These are phyloP conservation scores for Sminthurinus aureus DNA, from an alignment of 2,888 invertebrate species.

Conservation along the genomic window DNA sequence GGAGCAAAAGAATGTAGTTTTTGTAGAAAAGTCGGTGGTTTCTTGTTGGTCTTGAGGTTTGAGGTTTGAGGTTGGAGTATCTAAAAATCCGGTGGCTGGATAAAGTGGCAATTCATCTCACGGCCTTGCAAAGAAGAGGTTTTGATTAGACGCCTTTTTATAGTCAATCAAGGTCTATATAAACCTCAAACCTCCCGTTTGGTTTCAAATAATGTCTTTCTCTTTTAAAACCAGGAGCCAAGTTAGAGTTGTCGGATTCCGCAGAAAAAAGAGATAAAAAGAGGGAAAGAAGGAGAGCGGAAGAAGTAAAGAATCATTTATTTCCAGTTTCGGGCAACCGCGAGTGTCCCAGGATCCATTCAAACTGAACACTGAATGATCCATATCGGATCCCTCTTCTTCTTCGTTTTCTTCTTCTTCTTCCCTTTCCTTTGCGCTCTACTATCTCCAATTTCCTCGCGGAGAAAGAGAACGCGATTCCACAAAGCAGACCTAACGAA, in stretches of 20 bases:
- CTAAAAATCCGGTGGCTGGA: not conserved
- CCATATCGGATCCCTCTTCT: slow-evolving; percentile 19
- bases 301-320: slow-evolving; percentile 32
- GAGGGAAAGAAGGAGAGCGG: not conserved
- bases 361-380: slow-evolving; percentile 21
- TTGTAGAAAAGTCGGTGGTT: too few relatives aligned
- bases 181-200: slow-evolving; percentile 2
- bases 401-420: not conserved
- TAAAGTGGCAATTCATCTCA: slow-evolving; percentile 39
- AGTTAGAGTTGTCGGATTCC: not conserved
- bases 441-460: not conserved
- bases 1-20: too few relatives aligned
- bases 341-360: not conserved
- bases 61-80: too few relatives aligned
- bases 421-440: not conserved
- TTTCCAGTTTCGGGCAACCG: too few relatives aligned
- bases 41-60: too few relatives aligned
- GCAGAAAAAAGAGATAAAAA: not conserved
- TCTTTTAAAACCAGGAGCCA: too few relatives aligned
- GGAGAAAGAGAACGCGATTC: not conserved
- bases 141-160: slow-evolving; percentile 40
- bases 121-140: slow-evolving; percentile 20
- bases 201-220: slow-evolving; percentile 21
- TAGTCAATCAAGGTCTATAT: slow-evolving; percentile 28
- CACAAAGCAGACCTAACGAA: slow-evolving; percentile 41